phyloP scores from a whole-genome alignment of 1,140 invertebrate species.

The Drosophila saltans region DNA sequence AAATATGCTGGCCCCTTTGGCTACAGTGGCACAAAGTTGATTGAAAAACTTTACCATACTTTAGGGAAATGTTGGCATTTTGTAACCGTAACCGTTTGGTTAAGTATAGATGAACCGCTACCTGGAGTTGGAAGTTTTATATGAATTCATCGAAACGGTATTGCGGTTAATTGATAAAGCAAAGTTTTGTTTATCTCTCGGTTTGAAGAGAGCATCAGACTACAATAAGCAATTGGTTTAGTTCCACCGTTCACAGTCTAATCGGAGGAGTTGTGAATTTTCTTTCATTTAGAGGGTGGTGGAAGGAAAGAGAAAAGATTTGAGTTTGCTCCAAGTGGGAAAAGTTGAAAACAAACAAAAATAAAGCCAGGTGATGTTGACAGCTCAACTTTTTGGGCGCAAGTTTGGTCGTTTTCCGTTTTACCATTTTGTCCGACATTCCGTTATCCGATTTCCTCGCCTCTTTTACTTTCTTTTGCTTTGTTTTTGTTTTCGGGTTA shows the following conservation, averaged over 20 bases:
- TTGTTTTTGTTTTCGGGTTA: not conserved
- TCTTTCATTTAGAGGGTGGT: no score
- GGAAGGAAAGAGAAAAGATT: not conserved
- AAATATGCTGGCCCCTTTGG: not conserved
- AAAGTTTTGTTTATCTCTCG: no score
- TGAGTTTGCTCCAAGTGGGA: constrained; percentile 8
- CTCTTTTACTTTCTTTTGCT: not conserved
- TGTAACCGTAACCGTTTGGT: no score
- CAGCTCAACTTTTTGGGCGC: constrained; percentile 50
- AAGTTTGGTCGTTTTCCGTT: constrained; percentile 12
- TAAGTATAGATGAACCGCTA: no score
- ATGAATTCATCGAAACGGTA: not conserved
- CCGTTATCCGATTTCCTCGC: no score
- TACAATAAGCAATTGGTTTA: not conserved
- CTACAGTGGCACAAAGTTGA: constrained; percentile 2
- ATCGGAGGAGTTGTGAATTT: not conserved
- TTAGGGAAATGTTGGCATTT: no score
- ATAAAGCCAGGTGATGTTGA: constrained; percentile 63
- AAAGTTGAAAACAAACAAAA: constrained; percentile 47
- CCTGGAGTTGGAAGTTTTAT: no score
- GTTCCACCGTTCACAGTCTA: not conserved
- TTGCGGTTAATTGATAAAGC: not conserved
- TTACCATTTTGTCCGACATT: no score
- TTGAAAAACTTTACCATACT: not conserved
- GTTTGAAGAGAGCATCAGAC: no score